A percentile compares a stretch with the other conserved stretches of the same genome.
These are phyloP conservation scores for Chaetoderma sp. DNA, from an alignment of 2,888 invertebrate genomes.

Conservation along the genomic window DNA sequence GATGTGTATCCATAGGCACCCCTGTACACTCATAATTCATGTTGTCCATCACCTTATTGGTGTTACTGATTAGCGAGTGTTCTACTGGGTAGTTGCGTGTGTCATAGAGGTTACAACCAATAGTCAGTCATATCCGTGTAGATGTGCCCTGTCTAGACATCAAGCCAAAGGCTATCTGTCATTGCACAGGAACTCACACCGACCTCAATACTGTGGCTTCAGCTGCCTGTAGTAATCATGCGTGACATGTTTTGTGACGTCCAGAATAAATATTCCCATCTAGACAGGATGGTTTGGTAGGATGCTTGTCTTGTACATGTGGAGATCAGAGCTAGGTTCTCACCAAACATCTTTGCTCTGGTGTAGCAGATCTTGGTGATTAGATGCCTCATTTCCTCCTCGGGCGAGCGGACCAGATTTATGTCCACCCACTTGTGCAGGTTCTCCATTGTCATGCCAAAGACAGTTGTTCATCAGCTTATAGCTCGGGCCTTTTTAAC, in stretches of 20 bases:
- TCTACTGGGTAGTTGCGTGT: no score
- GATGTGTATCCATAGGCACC: no score
- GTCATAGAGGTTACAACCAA: no score
- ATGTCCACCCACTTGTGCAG: constrained; percentile 66
- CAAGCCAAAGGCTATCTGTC: constrained; percentile 38
- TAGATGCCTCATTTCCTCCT: constrained; percentile 16
- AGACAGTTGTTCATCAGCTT: constrained; percentile 53
- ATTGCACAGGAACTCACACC: neutral
- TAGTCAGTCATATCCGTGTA: constrained; percentile 55
- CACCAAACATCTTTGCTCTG: constrained; percentile 54
- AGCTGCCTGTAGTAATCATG: constrained; percentile 66
- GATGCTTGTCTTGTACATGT: constrained; percentile 64
- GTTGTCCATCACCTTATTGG: no score
- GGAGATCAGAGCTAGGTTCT: constrained; percentile 63
- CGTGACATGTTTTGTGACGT: constrained; percentile 66
- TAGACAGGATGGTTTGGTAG: no score
- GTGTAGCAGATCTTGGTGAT: constrained; percentile 37
- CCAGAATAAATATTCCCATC: constrained; percentile 65
- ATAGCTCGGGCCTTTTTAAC: no score
- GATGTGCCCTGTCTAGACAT: constrained; percentile 55
- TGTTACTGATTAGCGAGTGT: no score
- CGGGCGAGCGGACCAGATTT: constrained; percentile 18
- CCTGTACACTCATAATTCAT: no score
- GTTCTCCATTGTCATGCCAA: constrained; percentile 70
- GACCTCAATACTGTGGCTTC: constrained; percentile 45